These are phyloP conservation scores for Parascotia fuliginaria DNA, from an alignment of 2,888 invertebrate species.

Conservation along the genomic window DNA sequence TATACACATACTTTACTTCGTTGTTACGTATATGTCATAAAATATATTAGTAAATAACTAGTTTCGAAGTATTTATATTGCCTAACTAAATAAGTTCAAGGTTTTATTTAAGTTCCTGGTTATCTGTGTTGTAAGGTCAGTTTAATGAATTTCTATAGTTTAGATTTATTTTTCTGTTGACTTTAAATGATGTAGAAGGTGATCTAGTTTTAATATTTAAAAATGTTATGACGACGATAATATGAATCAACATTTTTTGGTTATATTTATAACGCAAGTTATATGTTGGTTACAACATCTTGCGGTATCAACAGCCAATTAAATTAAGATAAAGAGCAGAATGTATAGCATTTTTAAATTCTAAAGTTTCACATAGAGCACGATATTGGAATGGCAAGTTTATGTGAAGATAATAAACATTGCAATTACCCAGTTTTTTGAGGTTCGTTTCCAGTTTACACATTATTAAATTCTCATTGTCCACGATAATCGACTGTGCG, in stretches of 20 bases:
- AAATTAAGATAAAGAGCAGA: no score
- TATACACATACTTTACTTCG: neutral
- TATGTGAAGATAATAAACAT: neutral
- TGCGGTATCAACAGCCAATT: no score
- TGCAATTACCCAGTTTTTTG: neutral
- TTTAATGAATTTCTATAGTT: neutral
- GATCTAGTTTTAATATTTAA: neutral
- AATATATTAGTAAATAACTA: slow-evolving; percentile 16
- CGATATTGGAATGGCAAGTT: no score
- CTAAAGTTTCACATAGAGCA: no score
- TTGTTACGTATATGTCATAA: slow-evolving; percentile 2
- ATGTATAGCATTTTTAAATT: no score
- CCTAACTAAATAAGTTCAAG: slow-evolving; percentile 29
- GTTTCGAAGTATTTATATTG: slow-evolving; percentile 10
- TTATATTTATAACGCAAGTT: no score
- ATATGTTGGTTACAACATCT: no score
- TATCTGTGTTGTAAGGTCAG: slow-evolving; percentile 3
- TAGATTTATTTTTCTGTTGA: no score
- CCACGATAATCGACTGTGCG: neutral
- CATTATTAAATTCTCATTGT: neutral
- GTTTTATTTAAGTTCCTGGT: slow-evolving; percentile 8
- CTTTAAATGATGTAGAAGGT: no score
- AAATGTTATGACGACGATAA: no score
- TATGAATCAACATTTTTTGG: no score
- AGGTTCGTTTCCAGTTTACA: neutral